Conservation (phyloP, 2,797 vertebrate species). For the Hephaestus fuliginosus region DNA sequence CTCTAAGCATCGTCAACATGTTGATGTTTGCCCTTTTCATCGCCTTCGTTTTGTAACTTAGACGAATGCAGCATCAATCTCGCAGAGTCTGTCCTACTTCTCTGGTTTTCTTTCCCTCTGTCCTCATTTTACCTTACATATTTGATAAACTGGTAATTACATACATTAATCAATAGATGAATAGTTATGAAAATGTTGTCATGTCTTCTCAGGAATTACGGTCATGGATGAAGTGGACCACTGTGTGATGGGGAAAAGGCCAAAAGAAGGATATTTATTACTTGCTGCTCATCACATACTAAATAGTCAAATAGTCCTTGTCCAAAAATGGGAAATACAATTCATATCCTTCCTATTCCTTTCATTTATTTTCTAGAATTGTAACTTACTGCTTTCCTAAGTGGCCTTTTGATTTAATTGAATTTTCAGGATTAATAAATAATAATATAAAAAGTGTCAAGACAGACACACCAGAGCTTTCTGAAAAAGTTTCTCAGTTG, state of each 20-base stretch:
- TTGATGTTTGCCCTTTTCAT: background rate
- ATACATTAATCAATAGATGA: background rate
- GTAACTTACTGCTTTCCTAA: background rate
- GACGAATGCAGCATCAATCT: background rate
- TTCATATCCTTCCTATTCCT: background rate
- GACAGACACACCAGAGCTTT: too few relatives aligned
- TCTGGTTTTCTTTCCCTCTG: background rate
- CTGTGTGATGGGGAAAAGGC: background rate
- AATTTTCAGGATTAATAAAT: background rate
- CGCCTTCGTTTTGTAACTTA: background rate
- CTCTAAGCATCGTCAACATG: background rate
- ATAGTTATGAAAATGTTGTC: background rate
- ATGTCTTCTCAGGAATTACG: background rate
- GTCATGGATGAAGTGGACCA: background rate
- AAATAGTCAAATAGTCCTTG: too few relatives aligned
- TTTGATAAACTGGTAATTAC: slow-evolving; percentile 14
- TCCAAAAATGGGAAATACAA: too few relatives aligned
- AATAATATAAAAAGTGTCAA: too few relatives aligned
- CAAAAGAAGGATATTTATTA: background rate
- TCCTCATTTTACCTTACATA: background rate
- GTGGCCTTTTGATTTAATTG: background rate
- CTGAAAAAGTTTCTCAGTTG: too few relatives aligned
- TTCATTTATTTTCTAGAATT: background rate
- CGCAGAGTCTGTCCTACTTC: background rate
- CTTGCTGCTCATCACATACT: too few relatives aligned